A percentile compares a stretch with the other conserved stretches of the same genome.
phyloP scores from a whole-genome alignment of 2,888 invertebrate species.

The Nomada ruficornis region DNA sequence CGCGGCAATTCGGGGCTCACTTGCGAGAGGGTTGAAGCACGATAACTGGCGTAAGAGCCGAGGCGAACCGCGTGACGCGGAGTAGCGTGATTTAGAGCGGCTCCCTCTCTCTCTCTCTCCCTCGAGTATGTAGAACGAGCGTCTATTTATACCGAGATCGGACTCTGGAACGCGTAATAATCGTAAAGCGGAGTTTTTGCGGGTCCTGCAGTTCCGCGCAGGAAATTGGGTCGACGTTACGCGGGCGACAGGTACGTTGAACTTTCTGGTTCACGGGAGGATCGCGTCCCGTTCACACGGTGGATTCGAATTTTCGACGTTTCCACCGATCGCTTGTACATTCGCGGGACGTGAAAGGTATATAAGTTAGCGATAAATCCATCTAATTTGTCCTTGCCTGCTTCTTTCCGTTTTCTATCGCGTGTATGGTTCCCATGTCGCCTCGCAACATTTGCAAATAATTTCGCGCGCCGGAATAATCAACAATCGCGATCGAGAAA shows the following conservation, averaged over 20 bases:
- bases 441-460: too few relatives aligned
- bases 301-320: too few relatives aligned
- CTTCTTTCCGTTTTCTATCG: too few relatives aligned
- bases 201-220: not conserved
- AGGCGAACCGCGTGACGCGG: conserved; percentile 44
- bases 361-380: too few relatives aligned
- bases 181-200: conserved; percentile 55
- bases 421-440: too few relatives aligned
- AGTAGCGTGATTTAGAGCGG: conserved; percentile 57
- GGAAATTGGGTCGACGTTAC: conserved; percentile 48
- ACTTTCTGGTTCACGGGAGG: not conserved
- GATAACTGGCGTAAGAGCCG: conserved; percentile 52
- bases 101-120: not conserved
- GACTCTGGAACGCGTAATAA: conserved; percentile 61
- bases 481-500: too few relatives aligned
- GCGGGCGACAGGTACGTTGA: conserved; percentile 7
- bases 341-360: too few relatives aligned
- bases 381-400: too few relatives aligned
- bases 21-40: conserved; percentile 60
- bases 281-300: not conserved
- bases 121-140: conserved; percentile 25
- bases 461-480: too few relatives aligned
- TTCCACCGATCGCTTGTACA: too few relatives aligned
- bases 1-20: conserved; percentile 5
- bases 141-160: conserved; percentile 58